Evolutionary conservation across 2,797 vertebrate genomes (phyloP).

Genomic region (Cirrhinus molitorella): DNA sequence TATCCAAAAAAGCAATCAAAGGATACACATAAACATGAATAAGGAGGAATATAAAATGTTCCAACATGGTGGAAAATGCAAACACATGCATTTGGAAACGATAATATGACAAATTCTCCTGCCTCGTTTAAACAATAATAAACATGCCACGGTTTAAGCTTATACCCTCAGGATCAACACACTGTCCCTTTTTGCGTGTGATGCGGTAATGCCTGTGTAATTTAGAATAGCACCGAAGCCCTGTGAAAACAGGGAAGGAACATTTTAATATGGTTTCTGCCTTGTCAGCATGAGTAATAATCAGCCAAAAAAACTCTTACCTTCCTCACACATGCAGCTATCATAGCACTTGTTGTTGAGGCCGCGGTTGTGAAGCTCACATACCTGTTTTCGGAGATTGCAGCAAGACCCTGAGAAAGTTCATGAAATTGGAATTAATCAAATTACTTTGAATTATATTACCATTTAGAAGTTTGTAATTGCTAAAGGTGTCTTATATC

Average conservation of each 20-base stretch:
- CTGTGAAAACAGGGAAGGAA: constrained; percentile 63
- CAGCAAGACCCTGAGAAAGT: constrained; percentile 88
- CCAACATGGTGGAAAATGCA: not conserved
- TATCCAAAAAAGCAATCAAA: not conserved
- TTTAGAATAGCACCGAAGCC: constrained; percentile 85
- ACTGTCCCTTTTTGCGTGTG: constrained; percentile 83
- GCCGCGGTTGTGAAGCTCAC: constrained; percentile 91
- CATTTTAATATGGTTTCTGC: constrained; percentile 6
- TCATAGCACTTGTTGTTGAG: constrained; percentile 99
- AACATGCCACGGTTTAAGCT: constrained; percentile 36
- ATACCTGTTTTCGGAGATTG: constrained; percentile 91
- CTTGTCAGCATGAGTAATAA: constrained; percentile 4
- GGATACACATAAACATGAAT: not conserved
- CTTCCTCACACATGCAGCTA: constrained; percentile 97
- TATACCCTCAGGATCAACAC: constrained; percentile 70
- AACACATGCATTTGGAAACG: constrained; percentile 22
- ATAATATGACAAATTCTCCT: not conserved
- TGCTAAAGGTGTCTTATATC: not conserved
- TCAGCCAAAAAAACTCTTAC: constrained; percentile 73
- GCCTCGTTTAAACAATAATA: constrained; percentile 29
- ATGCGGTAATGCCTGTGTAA: constrained; percentile 85
- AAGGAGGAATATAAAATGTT: not conserved
- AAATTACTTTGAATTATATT: not conserved
- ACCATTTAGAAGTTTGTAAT: not conserved
- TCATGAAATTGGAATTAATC: not conserved